These are phyloP conservation scores for Caradrina clavipalpis DNA, from an alignment of 2,888 invertebrate species.

Conservation along the genomic window DNA sequence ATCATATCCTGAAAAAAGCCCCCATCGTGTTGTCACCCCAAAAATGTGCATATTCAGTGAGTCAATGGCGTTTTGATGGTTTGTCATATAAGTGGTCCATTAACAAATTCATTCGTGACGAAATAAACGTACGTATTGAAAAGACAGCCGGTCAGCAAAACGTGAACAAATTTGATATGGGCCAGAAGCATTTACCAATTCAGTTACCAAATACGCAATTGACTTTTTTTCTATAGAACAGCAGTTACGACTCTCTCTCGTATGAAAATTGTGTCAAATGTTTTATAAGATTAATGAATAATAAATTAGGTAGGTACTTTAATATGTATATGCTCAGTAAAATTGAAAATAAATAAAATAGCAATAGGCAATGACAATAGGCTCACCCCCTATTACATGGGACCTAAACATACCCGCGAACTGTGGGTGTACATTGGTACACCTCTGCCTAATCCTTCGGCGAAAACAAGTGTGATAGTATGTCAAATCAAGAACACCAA, in stretches of 20 bases:
- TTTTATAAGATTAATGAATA: slow-evolving; percentile 20
- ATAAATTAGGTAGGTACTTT: not conserved
- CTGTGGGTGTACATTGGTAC: too few species aligned
- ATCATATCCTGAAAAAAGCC: slow-evolving; percentile 14
- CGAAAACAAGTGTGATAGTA: too few species aligned
- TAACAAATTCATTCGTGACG: slow-evolving; percentile 47
- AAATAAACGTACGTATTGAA: slow-evolving; percentile 54
- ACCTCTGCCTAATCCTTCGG: too few species aligned
- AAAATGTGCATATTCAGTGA: slow-evolving; percentile 23
- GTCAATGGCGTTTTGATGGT: slow-evolving; percentile 35
- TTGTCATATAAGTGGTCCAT: slow-evolving; percentile 54
- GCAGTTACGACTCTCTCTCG: slow-evolving; percentile 29
- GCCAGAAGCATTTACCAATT: slow-evolving; percentile 58
- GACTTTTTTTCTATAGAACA: slow-evolving; percentile 50
- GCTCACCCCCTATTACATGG: too few species aligned
- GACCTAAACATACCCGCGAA: too few species aligned
- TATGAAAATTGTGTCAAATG: slow-evolving; percentile 31
- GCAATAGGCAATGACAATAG: too few species aligned
- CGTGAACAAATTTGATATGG: slow-evolving; percentile 48
- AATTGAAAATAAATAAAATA: too few species aligned
- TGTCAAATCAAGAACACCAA: not conserved
- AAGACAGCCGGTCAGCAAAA: slow-evolving; percentile 45
- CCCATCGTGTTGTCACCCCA: slow-evolving; percentile 5
- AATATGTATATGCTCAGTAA: not conserved
- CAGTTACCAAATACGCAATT: slow-evolving; percentile 55